A percentile compares a stretch with the other conserved stretches of the same genome.
Conservation (phyloP, 2,797 vertebrate species). For the Typhlichthys eigenmanni region DNA sequence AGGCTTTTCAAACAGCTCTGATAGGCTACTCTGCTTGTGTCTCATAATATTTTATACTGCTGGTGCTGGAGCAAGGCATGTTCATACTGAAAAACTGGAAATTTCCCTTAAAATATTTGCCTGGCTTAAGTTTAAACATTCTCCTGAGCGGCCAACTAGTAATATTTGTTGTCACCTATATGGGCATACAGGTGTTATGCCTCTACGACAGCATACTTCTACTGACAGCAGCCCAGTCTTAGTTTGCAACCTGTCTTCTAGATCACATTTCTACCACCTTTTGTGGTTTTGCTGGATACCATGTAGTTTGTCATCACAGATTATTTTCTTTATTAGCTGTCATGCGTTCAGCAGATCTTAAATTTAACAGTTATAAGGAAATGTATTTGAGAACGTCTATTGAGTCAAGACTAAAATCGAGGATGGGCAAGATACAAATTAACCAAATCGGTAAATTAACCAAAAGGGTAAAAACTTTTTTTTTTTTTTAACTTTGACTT, state of each 20-base stretch:
- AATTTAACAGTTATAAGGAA: too few species aligned
- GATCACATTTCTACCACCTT: too few species aligned
- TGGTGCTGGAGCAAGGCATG: conserved; percentile 47
- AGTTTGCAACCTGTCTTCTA: not conserved
- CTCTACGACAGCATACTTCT: not conserved
- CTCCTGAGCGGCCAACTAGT: not conserved
- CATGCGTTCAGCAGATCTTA: too few species aligned
- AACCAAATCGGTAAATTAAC: too few species aligned
- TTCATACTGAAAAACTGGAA: conserved; percentile 35
- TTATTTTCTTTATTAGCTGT: too few species aligned
- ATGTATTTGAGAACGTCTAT: too few species aligned
- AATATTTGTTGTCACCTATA: conserved; percentile 11
- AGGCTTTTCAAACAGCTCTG: conserved; percentile 58
- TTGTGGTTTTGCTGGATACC: too few species aligned
- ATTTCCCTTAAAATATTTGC: conserved; percentile 26
- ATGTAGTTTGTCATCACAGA: too few species aligned
- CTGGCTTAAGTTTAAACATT: conserved; percentile 19
- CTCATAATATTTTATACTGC: conserved; percentile 55
- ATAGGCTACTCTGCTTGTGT: conserved; percentile 45
- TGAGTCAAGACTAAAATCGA: too few species aligned
- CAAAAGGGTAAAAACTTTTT: too few species aligned
- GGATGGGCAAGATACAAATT: too few species aligned
- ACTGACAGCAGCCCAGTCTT: not conserved
- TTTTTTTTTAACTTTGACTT: too few species aligned
- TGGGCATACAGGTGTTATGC: not conserved